phyloP scores from a whole-genome alignment of 2,888 invertebrate genomes.

The Rhimphoctona megacephalus region DNA sequence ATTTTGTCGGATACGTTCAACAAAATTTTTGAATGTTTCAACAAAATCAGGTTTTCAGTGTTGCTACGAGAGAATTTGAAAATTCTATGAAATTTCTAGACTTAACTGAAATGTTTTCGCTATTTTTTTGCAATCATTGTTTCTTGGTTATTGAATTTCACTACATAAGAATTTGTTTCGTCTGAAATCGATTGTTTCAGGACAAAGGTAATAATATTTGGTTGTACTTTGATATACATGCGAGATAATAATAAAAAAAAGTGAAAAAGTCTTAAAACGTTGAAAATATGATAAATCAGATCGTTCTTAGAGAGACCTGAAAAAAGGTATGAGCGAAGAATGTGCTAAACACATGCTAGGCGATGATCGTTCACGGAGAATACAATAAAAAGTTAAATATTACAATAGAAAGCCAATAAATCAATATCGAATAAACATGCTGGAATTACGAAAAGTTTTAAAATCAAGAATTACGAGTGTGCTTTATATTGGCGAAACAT shows the following conservation, averaged over 20 bases:
- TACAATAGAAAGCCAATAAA: constrained; percentile 20
- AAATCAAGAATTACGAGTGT: background rate
- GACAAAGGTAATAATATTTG: background rate
- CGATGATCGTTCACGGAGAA: constrained; percentile 28
- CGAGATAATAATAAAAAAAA: background rate
- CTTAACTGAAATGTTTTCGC: background rate
- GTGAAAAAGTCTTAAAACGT: background rate
- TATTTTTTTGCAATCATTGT: background rate
- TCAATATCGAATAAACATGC: constrained; percentile 39
- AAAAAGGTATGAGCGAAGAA: constrained; percentile 11
- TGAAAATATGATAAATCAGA: background rate
- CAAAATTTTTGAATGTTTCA: too few relatives aligned
- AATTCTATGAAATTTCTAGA: background rate
- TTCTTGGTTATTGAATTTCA: background rate
- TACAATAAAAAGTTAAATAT: background rate
- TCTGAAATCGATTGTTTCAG: background rate
- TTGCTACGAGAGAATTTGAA: background rate
- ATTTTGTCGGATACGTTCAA: too few relatives aligned
- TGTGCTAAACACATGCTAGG: constrained; percentile 8
- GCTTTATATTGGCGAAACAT: background rate
- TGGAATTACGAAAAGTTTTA: constrained; percentile 14
- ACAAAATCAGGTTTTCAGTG: too few relatives aligned
- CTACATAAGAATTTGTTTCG: background rate
- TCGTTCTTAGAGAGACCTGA: background rate
- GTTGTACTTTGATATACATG: background rate